Evolutionary conservation across 1,140 invertebrate species (phyloP), one percentile per base, ranked within the genome.

Genomic region (Ditylenchus dipsaci): DNA sequence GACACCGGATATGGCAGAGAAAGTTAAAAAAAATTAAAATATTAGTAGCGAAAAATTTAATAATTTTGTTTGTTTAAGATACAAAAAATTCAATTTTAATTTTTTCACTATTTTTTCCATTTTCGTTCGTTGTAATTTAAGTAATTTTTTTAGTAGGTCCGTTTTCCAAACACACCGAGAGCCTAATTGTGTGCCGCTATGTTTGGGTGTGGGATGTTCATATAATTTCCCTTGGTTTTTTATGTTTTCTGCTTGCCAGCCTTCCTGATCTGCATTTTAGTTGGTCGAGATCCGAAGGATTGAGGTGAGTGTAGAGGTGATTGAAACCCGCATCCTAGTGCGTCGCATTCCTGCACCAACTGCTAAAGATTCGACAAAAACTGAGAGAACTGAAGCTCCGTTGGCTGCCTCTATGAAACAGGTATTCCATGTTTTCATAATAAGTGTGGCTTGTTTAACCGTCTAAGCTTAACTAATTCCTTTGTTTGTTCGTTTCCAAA

Each of bases 271-370:
- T n/a, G 23, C 56, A 13, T 29, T 62, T 42, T 77, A 73, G 72
- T 43, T 77, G 17, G 66, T 73, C 27, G 74, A 76, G 33, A 77
- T 68, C 3, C 74, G 61, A 11, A 17, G 58, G 27, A 26, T 73
- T 27, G 72, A 73, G 57, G 38, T 73, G 13, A 26, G 26, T 26
- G 61, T 73, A 13, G 72, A 73, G 38, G 74, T 76, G 13, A 69
- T 73, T 17, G 72, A 73, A 38, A 73, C 72, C 8, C 17, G 29
- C 19, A 64, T 63, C 21, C 19, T 73, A 33, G 68, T 73, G n/a
- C 74, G 68, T 15, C 26, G 49, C 23, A 19, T 19, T 43, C 23
- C 17, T 43, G 23, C 70, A 58, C n/a, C 68, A 53, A 17, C 70
- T 27, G 19, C 53, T 47, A 57, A 62, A 47, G 13, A 47, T 65